These are phyloP conservation scores for Nyleta sp. DNA, from an alignment of 2,888 invertebrate species.

Conservation along the genomic window DNA sequence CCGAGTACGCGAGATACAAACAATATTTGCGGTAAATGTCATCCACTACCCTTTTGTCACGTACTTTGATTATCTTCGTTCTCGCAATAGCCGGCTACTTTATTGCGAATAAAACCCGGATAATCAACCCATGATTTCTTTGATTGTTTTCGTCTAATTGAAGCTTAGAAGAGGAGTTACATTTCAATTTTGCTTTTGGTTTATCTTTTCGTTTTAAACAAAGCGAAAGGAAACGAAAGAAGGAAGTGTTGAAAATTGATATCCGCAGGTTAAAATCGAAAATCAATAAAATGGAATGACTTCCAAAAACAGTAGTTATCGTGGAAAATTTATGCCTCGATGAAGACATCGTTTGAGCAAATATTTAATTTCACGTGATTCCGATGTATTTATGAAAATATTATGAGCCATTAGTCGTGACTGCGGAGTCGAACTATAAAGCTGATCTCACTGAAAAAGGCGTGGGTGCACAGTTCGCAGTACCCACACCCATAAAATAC, in stretches of 20 bases:
- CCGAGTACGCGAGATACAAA: constrained; percentile 37
- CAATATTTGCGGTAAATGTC: constrained; percentile 73
- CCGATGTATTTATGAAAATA: constrained; percentile 42
- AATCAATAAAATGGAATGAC: too few species aligned
- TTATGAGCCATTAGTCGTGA: constrained; percentile 66
- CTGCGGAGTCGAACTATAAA: constrained; percentile 73
- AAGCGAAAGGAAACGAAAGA: too few species aligned
- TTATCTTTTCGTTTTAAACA: too few species aligned
- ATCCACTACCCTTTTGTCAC: constrained; percentile 67
- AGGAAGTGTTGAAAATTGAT: too few species aligned
- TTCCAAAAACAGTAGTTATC: too few species aligned
- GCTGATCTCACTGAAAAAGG: constrained; percentile 74
- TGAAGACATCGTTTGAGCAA: too few species aligned
- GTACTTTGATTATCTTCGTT: constrained; percentile 29
- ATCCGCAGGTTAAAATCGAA: too few species aligned
- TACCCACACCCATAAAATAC: constrained; percentile 67
- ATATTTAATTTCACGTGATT: constrained; percentile 37
- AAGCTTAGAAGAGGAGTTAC: too few species aligned
- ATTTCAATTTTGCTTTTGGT: too few species aligned
- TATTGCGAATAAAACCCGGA: constrained; percentile 12
- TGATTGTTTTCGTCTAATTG: too few species aligned
- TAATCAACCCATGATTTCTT: constrained; percentile 1
- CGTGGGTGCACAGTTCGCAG: constrained; percentile 72
- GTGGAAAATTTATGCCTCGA: too few species aligned
- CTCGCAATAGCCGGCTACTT: neutral